Percentiles rank a stretch among this genome's conserved stretches.
phyloP scores from a whole-genome alignment of 2,797 vertebrate genomes.

The Sphenopsis melanotis region DNA sequence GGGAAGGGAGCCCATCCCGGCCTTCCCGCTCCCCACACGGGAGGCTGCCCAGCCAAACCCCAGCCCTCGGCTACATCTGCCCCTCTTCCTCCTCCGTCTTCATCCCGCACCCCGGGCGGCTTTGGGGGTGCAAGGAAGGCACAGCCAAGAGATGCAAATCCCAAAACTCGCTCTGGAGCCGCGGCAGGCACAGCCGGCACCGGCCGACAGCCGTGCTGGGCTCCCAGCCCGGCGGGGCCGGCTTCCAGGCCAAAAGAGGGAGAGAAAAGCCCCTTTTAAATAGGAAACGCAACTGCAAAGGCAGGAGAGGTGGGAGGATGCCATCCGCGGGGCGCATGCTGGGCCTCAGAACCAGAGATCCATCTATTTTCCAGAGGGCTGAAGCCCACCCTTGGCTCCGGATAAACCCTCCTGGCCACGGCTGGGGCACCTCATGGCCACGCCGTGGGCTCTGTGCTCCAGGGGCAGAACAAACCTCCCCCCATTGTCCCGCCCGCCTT shows the following conservation, averaged over 20 bases:
- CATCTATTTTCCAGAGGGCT: not conserved
- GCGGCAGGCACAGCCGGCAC: not conserved
- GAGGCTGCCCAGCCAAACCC: not conserved
- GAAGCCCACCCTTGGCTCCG: not conserved
- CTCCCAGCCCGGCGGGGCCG: not conserved
- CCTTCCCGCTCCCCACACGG: fast-evolving
- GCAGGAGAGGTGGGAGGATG: not conserved
- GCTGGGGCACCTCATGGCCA: not conserved
- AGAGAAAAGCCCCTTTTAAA: not conserved
- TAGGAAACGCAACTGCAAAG: not conserved
- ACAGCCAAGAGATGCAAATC: not conserved
- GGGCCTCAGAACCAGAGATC: not conserved
- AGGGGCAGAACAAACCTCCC: not conserved
- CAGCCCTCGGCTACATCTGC: not conserved
- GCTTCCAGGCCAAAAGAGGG: not conserved
- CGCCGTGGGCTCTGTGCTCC: not conserved
- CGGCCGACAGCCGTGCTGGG: not conserved
- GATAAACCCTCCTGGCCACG: not conserved
- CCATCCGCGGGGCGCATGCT: not conserved
- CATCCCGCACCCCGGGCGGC: not conserved
- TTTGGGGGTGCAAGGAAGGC: not conserved
- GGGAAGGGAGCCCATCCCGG: not conserved
- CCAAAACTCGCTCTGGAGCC: not conserved
- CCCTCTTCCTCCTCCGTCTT: not conserved
- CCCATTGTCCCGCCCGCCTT: not conserved